phyloP scores from a whole-genome alignment of 2,888 invertebrate genomes.

The Drosophila buzzatii region DNA sequence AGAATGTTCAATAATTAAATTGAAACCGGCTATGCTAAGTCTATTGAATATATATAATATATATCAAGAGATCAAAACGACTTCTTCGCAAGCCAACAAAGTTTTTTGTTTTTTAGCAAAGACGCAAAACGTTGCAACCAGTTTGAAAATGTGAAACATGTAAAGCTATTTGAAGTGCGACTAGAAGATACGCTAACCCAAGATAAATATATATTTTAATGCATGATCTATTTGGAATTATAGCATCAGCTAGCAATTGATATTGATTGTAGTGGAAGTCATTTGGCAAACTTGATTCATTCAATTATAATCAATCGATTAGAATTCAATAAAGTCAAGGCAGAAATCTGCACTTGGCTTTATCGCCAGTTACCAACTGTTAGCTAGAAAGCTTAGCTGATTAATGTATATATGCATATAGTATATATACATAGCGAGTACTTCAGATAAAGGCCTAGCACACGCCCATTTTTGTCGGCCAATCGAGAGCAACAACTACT shows the following conservation, averaged over 20 bases:
- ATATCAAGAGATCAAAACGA: not conserved
- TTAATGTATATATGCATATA: not conserved
- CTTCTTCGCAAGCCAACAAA: conserved; percentile 3
- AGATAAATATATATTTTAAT: not conserved
- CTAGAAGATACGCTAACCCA: not conserved
- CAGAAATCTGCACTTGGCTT: not conserved
- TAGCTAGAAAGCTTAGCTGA: not conserved
- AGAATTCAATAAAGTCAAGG: not conserved
- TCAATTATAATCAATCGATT: not conserved
- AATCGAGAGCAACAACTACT: conserved; percentile 21
- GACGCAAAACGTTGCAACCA: conserved; percentile 20
- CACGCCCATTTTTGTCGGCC: conserved; percentile 37
- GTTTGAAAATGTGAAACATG: conserved; percentile 14
- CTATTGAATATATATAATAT: conserved; percentile 4
- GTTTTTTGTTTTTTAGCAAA: not conserved
- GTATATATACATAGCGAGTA: not conserved
- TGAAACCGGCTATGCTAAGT: conserved; percentile 56
- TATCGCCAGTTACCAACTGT: conserved; percentile 1
- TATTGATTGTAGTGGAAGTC: not conserved
- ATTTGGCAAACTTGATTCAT: too few species aligned
- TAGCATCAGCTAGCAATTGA: too few species aligned
- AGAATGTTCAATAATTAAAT: not conserved
- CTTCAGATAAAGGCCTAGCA: conserved; percentile 33
- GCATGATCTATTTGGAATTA: not conserved
- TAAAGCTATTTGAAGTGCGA: not conserved